These are phyloP conservation scores for Tyto alba DNA, from an alignment of 2,113 vertebrate species.

Conservation along the genomic window DNA sequence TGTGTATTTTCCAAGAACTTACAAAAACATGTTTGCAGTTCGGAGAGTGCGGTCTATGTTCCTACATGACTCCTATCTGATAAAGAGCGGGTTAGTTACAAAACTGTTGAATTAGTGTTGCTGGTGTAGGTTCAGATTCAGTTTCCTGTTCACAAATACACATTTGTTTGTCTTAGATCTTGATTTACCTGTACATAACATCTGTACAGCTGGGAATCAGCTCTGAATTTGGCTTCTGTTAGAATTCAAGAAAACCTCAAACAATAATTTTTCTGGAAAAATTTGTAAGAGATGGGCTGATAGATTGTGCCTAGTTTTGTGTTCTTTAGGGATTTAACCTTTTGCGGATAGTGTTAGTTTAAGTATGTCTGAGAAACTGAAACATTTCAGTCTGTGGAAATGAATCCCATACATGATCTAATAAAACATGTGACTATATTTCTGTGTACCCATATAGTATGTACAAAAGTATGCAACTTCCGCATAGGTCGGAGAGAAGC, in stretches of 20 bases:
- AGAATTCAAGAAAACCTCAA: neutral
- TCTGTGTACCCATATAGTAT: neutral
- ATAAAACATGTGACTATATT: neutral
- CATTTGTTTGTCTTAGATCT: neutral
- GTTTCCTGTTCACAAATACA: neutral
- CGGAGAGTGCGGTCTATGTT: neutral
- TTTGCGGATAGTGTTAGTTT: neutral
- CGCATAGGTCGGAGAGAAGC: accelerated
- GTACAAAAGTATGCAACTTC: neutral
- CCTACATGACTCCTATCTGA: neutral
- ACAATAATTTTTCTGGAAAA: neutral
- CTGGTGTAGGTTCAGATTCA: neutral
- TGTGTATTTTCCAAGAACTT: neutral
- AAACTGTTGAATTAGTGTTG: neutral
- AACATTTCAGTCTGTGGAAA: neutral
- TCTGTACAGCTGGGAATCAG: neutral
- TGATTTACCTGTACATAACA: neutral
- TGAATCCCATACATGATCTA: neutral
- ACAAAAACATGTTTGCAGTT: neutral
- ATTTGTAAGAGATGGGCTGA: neutral
- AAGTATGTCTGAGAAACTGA: neutral
- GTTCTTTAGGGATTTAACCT: neutral
- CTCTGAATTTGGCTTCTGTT: neutral
- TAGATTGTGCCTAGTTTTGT: neutral
- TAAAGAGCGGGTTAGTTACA: neutral